Conservation (phyloP, 2,888 invertebrate genomes). For the Elegia similella region DNA sequence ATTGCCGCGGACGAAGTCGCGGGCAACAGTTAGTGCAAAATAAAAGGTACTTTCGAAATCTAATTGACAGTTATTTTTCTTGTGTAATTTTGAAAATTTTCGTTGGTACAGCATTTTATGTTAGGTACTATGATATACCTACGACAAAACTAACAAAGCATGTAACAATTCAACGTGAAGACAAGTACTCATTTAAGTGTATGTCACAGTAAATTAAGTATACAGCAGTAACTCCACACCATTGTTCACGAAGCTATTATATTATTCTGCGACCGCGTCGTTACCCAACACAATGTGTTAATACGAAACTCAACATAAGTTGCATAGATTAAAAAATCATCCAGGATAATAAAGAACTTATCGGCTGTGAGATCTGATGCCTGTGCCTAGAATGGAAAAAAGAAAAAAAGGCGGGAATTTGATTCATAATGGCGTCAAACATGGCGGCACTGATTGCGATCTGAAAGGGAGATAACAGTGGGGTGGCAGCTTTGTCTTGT, state of each 20-base stretch:
- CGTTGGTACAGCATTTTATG: too few species aligned
- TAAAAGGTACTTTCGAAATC: too few species aligned
- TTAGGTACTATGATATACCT: slow-evolving; percentile 8
- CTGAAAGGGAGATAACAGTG: slow-evolving; percentile 65
- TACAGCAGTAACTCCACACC: slow-evolving; percentile 20
- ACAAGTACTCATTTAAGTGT: slow-evolving; percentile 14
- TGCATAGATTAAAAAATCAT: slow-evolving; percentile 76
- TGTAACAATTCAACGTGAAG: background rate
- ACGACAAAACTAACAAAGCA: slow-evolving; percentile 3
- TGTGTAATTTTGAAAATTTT: too few species aligned
- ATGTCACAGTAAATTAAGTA: slow-evolving; percentile 28
- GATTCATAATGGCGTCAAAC: slow-evolving; percentile 76
- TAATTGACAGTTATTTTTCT: too few species aligned
- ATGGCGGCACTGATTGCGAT: slow-evolving; percentile 77
- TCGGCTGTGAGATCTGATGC: slow-evolving; percentile 76
- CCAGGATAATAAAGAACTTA: slow-evolving; percentile 78
- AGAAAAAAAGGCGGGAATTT: slow-evolving; percentile 74
- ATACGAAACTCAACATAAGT: slow-evolving; percentile 62
- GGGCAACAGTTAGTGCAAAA: too few species aligned
- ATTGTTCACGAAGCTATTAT: slow-evolving; percentile 23
- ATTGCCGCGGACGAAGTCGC: too few species aligned
- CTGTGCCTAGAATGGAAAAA: slow-evolving; percentile 67
- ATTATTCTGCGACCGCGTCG: slow-evolving; percentile 16
- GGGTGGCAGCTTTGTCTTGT: slow-evolving; percentile 72
- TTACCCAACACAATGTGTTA: slow-evolving; percentile 50